Evolutionary conservation across 92 coral and sea anemone species (phyloP).

Genomic region (Scolanthus callimorphus): DNA sequence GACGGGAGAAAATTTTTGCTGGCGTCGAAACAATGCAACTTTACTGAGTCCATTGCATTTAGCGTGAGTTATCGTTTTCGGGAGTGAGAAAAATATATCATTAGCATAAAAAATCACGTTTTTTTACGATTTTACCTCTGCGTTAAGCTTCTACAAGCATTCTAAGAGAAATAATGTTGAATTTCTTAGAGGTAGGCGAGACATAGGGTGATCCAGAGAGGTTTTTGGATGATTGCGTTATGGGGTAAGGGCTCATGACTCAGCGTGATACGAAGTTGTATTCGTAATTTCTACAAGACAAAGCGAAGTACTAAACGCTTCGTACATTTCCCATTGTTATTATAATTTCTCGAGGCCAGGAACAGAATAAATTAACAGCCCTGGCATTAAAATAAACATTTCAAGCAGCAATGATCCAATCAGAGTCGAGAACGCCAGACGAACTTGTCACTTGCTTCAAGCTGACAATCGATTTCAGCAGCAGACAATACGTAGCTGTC

Average conservation of each 20-base stretch:
- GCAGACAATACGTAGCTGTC: constrained; percentile 34
- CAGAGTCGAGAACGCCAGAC: constrained; percentile 1
- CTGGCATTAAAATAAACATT: constrained; percentile 63
- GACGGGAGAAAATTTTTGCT: too few relatives aligned
- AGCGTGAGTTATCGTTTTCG: constrained; percentile 31
- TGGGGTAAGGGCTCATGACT: too few relatives aligned
- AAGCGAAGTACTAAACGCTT: too few relatives aligned
- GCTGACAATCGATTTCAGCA: constrained; percentile 35
- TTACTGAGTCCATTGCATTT: not conserved
- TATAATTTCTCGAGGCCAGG: constrained; percentile 35
- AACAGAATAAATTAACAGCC: constrained; percentile 80
- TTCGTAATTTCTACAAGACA: too few relatives aligned
- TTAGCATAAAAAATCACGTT: constrained; percentile 46
- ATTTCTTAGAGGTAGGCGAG: too few relatives aligned
- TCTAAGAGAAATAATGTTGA: too few relatives aligned
- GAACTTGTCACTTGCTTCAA: constrained; percentile 35
- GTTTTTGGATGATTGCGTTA: too few relatives aligned
- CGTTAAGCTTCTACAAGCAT: too few relatives aligned
- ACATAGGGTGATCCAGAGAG: too few relatives aligned
- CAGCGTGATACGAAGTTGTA: too few relatives aligned
- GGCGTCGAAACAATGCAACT: too few relatives aligned
- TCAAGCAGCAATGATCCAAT: constrained; percentile 52
- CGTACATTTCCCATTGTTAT: constrained; percentile 28
- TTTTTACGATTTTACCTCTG: not conserved
- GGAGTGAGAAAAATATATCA: constrained; percentile 4